Evolutionary conservation across 2,113 vertebrate genomes (phyloP).

Genomic region (Tapirus terrestris): DNA sequence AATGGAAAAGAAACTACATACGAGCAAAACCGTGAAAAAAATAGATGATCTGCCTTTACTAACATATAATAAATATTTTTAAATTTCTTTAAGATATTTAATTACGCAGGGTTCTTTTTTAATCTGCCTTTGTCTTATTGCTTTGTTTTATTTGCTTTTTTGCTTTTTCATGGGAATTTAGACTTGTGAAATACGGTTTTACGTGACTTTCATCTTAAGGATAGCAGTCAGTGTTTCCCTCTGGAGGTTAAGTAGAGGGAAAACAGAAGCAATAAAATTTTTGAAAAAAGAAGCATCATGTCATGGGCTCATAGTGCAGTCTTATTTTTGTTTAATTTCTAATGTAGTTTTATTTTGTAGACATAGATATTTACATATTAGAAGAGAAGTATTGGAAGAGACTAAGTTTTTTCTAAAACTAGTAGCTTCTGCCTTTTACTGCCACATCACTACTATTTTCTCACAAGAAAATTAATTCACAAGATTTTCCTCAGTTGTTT

Average conservation of each 20-base stretch:
- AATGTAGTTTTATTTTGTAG: background rate
- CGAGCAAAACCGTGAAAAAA: background rate
- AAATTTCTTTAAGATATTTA: background rate
- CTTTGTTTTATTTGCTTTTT: background rate
- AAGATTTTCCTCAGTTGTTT: background rate
- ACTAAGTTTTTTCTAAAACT: background rate
- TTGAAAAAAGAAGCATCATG: background rate
- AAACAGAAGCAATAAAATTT: background rate
- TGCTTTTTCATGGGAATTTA: background rate
- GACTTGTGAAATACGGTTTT: background rate
- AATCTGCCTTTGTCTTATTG: background rate
- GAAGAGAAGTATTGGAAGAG: background rate
- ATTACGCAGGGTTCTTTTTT: background rate
- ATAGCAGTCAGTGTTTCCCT: background rate
- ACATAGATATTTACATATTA: background rate
- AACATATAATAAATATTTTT: background rate
- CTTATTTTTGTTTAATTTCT: conserved; percentile 36
- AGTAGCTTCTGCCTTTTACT: background rate
- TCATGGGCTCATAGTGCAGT: background rate
- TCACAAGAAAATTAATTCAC: background rate
- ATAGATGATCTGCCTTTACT: background rate
- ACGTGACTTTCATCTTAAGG: background rate
- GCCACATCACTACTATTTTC: background rate
- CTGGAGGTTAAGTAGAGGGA: background rate
- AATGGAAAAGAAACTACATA: background rate